Conservation (phyloP, 2,888 invertebrate genomes). For the Enchytraeus crypticus region DNA sequence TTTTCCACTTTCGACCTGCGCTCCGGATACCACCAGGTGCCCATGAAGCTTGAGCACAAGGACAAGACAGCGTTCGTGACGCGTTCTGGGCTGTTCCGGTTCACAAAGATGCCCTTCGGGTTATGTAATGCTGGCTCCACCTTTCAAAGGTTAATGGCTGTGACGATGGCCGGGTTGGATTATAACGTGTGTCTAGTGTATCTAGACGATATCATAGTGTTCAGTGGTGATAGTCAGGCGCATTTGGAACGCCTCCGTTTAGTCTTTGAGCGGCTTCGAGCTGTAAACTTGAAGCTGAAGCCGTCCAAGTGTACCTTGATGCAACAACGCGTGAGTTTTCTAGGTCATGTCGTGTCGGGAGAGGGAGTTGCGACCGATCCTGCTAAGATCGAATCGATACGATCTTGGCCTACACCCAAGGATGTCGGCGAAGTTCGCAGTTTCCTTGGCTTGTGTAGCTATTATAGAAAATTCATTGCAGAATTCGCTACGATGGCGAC, state of each 20-base stretch:
- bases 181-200: conserved; percentile 5
- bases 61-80: conserved; percentile 16
- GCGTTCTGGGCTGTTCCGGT: conserved; percentile 8
- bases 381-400: conserved; percentile 4
- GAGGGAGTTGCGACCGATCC: conserved; percentile 11
- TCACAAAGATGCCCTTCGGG: conserved; percentile 10
- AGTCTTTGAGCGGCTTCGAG: not conserved
- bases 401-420: conserved; percentile 7
- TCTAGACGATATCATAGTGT: no score
- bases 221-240: not conserved
- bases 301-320: conserved; percentile 10
- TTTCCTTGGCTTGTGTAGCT: no score
- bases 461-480: no score
- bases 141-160: no score
- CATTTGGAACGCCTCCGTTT: not conserved
- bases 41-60: not conserved
- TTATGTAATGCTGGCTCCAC: no score
- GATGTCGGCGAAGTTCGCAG: no score
- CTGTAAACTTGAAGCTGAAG: not conserved
- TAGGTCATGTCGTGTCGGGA: conserved; percentile 9
- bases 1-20: no score
- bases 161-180: not conserved
- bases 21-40: no score
- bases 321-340: conserved; percentile 6
- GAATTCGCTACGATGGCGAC: conserved; percentile 5